These are phyloP conservation scores for Ceratina japonica DNA, from an alignment of 1,140 invertebrate species.

Conservation along the genomic window DNA sequence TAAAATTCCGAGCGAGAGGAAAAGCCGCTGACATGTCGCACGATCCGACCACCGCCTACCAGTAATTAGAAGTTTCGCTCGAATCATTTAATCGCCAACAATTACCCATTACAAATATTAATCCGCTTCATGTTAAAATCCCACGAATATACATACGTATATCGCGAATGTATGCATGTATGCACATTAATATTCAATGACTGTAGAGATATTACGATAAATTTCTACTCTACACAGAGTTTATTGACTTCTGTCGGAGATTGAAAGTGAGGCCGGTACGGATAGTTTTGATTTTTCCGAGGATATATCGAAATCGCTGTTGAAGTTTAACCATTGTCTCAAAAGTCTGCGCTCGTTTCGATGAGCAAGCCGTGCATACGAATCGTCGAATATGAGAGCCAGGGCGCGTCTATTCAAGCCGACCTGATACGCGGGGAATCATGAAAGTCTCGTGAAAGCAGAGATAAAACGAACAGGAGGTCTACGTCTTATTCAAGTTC, in stretches of 20 bases:
- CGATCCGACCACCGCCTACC: background rate
- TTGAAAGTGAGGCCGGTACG: background rate
- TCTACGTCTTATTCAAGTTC: slow-evolving; percentile 36
- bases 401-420: slow-evolving; percentile 45
- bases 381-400: slow-evolving; percentile 57
- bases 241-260: background rate
- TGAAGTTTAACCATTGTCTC: slow-evolving; percentile 54
- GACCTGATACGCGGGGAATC: slow-evolving; percentile 45
- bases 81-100: slow-evolving; percentile 35
- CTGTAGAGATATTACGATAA: background rate
- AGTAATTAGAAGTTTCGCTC: slow-evolving; percentile 37
- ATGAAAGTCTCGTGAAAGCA: slow-evolving; percentile 42
- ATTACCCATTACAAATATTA: slow-evolving; percentile 33
- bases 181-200: too few relatives aligned
- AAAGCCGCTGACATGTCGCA: background rate
- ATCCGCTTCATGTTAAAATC: background rate
- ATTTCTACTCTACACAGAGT: background rate
- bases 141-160: background rate
- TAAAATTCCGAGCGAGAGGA: slow-evolving; percentile 22
- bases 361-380: slow-evolving; percentile 44
- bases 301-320: slow-evolving; percentile 22
- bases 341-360: slow-evolving; percentile 20
- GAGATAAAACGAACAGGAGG: background rate
- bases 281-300: background rate
- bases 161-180: too few relatives aligned